Conservation (phyloP, 23 tunicate genomes). For the Diplosoma virens region DNA sequence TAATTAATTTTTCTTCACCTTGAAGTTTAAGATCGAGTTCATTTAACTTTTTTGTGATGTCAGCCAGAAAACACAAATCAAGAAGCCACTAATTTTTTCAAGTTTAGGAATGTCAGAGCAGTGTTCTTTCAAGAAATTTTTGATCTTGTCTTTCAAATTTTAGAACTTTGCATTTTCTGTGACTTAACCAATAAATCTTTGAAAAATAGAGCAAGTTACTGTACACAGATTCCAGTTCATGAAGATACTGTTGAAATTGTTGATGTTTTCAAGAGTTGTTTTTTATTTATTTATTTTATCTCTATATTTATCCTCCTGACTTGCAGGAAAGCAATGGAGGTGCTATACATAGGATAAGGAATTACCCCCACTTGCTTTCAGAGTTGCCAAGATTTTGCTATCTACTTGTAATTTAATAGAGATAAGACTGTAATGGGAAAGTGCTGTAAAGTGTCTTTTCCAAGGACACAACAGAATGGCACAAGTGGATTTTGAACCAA, state of each 20-base stretch:
- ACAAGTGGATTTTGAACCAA: too few relatives aligned
- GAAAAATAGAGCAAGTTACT: not conserved
- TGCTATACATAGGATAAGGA: too few relatives aligned
- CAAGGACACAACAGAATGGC: too few relatives aligned
- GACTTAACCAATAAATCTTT: not conserved
- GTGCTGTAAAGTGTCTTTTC: too few relatives aligned
- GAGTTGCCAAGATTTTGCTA: too few relatives aligned
- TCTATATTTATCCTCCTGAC: too few relatives aligned
- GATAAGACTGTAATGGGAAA: too few relatives aligned
- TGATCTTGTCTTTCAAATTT: not conserved
- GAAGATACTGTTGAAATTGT: not conserved
- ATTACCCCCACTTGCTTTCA: too few relatives aligned
- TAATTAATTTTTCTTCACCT: not conserved
- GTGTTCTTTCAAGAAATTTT: not conserved
- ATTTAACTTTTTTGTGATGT: constrained; percentile 18
- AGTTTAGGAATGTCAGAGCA: not conserved
- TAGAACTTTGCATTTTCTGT: not conserved
- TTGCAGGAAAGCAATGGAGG: too few relatives aligned
- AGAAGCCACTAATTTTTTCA: not conserved
- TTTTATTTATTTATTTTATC: too few relatives aligned
- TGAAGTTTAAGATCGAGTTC: not conserved
- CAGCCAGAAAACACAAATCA: not conserved
- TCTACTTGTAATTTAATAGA: too few relatives aligned
- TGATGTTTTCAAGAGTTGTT: not conserved
- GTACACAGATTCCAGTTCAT: not conserved